Conservation (phyloP, 1,140 invertebrate genomes). For the Ruditapes philippinarum region DNA sequence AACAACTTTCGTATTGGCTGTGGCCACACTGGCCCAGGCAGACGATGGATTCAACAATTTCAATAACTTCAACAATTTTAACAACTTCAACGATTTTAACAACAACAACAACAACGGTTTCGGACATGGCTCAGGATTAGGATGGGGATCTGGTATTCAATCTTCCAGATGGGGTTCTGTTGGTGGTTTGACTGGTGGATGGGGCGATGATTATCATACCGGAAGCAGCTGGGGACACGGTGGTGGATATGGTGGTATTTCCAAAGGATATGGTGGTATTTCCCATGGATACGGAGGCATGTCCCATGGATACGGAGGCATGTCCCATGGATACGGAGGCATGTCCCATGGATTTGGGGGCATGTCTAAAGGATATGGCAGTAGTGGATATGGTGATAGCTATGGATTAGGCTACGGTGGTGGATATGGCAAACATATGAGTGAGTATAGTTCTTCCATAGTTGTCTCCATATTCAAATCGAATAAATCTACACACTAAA, state of each 20-base stretch:
- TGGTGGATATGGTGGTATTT: background rate
- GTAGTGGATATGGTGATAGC: background rate
- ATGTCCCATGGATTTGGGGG: background rate
- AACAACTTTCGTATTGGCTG: slow-evolving; percentile 2
- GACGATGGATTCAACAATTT: background rate
- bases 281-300: background rate
- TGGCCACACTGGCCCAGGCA: slow-evolving; percentile 19
- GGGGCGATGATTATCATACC: background rate
- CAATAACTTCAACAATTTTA: background rate
- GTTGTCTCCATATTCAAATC: no score
- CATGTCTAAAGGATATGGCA: background rate
- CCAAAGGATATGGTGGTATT: background rate
- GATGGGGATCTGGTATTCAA: background rate
- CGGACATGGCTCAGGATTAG: background rate
- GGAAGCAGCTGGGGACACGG: background rate
- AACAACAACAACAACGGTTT: background rate
- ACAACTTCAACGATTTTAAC: background rate
- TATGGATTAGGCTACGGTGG: background rate
- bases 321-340: background rate
- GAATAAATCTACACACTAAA: no score
- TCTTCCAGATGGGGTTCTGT: background rate
- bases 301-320: background rate
- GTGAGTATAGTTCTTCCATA: background rate
- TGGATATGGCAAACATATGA: background rate
- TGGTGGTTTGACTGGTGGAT: background rate